A percentile compares a stretch with the other conserved stretches of the same genome.
These are phyloP conservation scores for Barypeithes pellucidus DNA, from an alignment of 2,888 invertebrate species.

Conservation along the genomic window DNA sequence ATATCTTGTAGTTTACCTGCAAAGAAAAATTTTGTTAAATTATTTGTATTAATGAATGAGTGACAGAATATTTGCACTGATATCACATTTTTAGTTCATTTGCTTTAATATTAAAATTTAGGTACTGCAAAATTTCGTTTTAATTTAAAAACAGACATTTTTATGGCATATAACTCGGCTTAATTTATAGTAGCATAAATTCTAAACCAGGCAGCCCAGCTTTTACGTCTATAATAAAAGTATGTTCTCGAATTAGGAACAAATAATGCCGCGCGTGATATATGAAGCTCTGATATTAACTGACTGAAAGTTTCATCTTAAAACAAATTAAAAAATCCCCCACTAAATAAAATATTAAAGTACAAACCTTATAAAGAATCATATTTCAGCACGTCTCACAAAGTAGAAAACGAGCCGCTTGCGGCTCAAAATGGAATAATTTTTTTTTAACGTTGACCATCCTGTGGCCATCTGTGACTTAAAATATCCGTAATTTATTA, in stretches of 20 bases:
- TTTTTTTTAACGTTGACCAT: too few species aligned
- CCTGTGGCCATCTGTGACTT: too few species aligned
- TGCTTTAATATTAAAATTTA: neutral
- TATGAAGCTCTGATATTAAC: constrained; percentile 3
- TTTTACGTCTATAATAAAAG: constrained; percentile 25
- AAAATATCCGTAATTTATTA: too few species aligned
- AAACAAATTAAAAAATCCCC: neutral
- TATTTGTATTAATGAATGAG: too few species aligned
- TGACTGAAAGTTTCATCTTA: neutral
- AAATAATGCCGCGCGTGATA: neutral
- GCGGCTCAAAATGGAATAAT: too few species aligned
- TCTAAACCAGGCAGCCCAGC: constrained; percentile 3
- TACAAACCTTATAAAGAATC: too few species aligned
- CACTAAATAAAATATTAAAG: too few species aligned
- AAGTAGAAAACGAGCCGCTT: too few species aligned
- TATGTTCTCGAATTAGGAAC: constrained; percentile 17
- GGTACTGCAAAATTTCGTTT: neutral
- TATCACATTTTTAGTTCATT: neutral
- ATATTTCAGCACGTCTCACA: too few species aligned
- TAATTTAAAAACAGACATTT: constrained; percentile 12
- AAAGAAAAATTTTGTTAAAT: neutral
- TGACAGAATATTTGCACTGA: too few species aligned
- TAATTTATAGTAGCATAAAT: constrained; percentile 23
- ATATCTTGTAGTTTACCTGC: too few species aligned
- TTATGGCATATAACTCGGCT: constrained; percentile 16